phyloP scores from a whole-genome alignment of 2,888 invertebrate genomes.

The Lithophane leautieri region DNA sequence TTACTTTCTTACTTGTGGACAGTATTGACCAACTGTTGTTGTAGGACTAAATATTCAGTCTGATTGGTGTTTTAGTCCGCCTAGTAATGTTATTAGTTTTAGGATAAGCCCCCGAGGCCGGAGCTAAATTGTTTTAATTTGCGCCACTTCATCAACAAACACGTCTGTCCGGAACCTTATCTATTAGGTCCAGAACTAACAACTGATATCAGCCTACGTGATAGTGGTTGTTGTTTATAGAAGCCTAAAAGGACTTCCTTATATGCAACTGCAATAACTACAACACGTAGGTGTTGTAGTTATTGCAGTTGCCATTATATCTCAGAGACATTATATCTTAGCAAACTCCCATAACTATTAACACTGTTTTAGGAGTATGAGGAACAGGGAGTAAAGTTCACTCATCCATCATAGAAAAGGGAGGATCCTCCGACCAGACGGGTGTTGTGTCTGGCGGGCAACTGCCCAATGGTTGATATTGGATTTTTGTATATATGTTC shows the following conservation, averaged over 20 bases:
- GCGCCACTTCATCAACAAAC: slow-evolving; percentile 12
- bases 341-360: too few relatives aligned
- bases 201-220: neutral
- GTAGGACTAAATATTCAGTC: slow-evolving; percentile 10
- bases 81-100: slow-evolving; percentile 9
- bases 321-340: too few relatives aligned
- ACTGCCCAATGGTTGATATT: too few relatives aligned
- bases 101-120: neutral
- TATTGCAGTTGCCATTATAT: too few relatives aligned
- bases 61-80: slow-evolving; percentile 12
- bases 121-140: slow-evolving; percentile 17
- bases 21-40: slow-evolving; percentile 6
- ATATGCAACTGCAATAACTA: neutral
- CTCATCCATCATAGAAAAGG: too few relatives aligned
- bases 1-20: neutral
- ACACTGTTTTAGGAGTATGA: too few relatives aligned
- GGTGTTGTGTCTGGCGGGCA: too few relatives aligned
- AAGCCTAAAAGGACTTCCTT: neutral
- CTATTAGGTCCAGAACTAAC: slow-evolving; percentile 27
- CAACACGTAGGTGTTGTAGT: too few relatives aligned
- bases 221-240: slow-evolving; percentile 1
- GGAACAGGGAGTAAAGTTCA: too few relatives aligned
- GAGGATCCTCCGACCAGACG: too few relatives aligned
- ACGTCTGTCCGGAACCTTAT: neutral
- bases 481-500: too few relatives aligned